A percentile compares a stretch with the other conserved stretches of the same genome.
Conservation (phyloP, 2,113 vertebrate genomes). For the Phalacrocorax pelagicus region DNA sequence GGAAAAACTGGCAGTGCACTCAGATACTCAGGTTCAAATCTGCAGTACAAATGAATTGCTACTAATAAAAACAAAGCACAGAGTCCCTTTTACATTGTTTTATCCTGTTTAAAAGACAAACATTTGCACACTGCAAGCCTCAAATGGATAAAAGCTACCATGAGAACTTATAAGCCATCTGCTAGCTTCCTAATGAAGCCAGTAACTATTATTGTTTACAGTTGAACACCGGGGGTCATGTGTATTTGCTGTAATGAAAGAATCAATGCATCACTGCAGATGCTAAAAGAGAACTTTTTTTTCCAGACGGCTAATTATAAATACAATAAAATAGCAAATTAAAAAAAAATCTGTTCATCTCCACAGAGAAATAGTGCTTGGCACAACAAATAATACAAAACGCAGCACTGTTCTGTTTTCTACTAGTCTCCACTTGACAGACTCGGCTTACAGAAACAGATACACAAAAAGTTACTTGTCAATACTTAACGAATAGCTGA, state of each 20-base stretch:
- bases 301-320: conserved; percentile 74
- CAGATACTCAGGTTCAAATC: conserved; percentile 42
- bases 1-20: conserved; percentile 3
- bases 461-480: conserved; percentile 19
- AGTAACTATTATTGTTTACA: conserved; percentile 79
- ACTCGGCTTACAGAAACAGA: conserved; percentile 25
- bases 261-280: conserved; percentile 71
- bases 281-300: conserved; percentile 63
- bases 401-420: conserved; percentile 20
- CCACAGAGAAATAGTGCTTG: conserved; percentile 65
- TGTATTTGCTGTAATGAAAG: conserved; percentile 75
- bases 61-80: conserved; percentile 64
- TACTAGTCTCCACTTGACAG: conserved; percentile 1
- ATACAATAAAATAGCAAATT: conserved; percentile 72
- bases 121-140: conserved; percentile 71
- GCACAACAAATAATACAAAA: conserved; percentile 49
- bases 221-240: conserved; percentile 75
- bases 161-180: conserved; percentile 81
- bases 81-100: conserved; percentile 72
- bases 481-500: conserved; percentile 3
- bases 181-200: conserved; percentile 80
- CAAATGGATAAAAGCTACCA: conserved; percentile 75
- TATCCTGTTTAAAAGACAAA: conserved; percentile 74
- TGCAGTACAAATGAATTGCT: conserved; percentile 63
- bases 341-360: conserved; percentile 60